A percentile compares a stretch with the other conserved stretches of the same genome.
Conservation (phyloP, 2,797 vertebrate species). For the Bradypodion ventrale region DNA sequence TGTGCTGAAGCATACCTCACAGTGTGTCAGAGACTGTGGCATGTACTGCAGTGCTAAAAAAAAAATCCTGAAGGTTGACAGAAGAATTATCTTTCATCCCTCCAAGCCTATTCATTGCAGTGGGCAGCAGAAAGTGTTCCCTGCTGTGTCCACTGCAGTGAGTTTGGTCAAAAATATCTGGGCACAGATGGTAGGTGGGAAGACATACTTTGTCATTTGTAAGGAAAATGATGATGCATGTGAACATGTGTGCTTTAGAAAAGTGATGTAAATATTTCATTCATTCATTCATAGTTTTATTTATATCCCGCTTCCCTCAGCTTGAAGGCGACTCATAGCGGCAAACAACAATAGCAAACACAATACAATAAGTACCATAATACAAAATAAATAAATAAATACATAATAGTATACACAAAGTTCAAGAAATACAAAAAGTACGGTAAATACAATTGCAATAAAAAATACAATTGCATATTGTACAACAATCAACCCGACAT, state of each 20-base stretch:
- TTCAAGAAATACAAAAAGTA: no score
- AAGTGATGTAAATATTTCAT: conserved; percentile 59
- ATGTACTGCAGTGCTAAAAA: background rate
- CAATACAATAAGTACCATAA: no score
- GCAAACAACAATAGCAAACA: no score
- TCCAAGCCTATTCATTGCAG: background rate
- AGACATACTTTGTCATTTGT: conserved; percentile 42
- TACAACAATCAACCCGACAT: no score
- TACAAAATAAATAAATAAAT: no score
- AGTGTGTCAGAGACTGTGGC: background rate
- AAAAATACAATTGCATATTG: no score
- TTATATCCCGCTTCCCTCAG: no score
- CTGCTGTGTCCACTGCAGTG: conserved; percentile 6
- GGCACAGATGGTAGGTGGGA: conserved; percentile 1
- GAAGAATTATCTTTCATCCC: background rate
- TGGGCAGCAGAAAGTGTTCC: conserved; percentile 21
- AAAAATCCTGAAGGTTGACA: conserved; percentile 5
- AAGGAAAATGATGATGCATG: conserved; percentile 50
- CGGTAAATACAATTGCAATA: no score
- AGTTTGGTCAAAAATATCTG: conserved; percentile 25
- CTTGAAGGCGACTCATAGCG: no score
- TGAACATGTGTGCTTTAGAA: conserved; percentile 30
- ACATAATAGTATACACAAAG: no score
- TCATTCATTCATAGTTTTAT: no score
- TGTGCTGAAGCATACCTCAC: background rate